phyloP scores from a whole-genome alignment of 2,113 vertebrate genomes.

The Archocentrus centrarchus region DNA sequence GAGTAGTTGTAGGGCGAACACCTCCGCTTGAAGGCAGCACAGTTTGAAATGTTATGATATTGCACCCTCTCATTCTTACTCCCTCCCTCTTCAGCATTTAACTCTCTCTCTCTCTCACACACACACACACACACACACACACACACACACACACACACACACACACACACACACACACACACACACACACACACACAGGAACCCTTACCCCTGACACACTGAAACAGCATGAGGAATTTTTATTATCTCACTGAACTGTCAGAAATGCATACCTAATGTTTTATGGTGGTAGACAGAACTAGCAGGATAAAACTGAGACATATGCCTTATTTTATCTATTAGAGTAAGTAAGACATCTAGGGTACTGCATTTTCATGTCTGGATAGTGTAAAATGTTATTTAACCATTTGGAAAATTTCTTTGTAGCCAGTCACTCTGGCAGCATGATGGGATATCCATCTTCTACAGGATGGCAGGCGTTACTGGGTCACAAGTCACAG shows the following conservation, averaged over 20 bases:
- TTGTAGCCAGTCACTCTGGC: background rate
- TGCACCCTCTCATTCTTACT: background rate
- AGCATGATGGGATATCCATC: constrained; percentile 25
- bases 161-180: background rate
- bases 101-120: background rate
- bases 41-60: constrained; percentile 11
- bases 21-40: background rate
- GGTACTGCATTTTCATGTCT: background rate
- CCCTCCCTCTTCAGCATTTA: constrained; percentile 37
- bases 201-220: constrained; percentile 17
- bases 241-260: background rate
- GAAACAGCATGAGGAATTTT: background rate
- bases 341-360: background rate
- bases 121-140: background rate
- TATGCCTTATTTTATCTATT: background rate
- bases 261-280: background rate
- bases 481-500: constrained; percentile 41
- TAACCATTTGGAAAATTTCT: background rate
- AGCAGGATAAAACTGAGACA: background rate
- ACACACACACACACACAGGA: background rate
- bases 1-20: background rate
- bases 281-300: background rate
- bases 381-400: background rate
- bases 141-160: no score
- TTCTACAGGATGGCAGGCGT: constrained; percentile 10